Conservation (phyloP, 30 jellyfish, hydroid and myxozoan species). For the Aurelia aurita region DNA sequence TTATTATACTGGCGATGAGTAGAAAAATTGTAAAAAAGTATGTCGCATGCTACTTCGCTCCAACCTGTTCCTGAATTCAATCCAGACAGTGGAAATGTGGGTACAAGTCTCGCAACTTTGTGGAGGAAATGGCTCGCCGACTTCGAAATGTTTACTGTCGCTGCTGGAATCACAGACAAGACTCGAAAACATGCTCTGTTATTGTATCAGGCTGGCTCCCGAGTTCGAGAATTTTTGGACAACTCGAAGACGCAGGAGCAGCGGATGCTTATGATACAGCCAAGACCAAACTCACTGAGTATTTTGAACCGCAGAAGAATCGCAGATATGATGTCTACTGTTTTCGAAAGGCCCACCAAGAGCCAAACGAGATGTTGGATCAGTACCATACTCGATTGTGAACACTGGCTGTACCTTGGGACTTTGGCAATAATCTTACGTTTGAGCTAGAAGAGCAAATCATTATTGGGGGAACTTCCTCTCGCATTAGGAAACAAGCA, state of each 20-base stretch:
- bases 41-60: no score
- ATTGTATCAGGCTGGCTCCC: slow-evolving; percentile 1
- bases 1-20: no score
- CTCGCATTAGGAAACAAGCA: slow-evolving; percentile 14
- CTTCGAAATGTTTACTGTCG: neutral
- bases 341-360: neutral
- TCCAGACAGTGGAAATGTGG: no score
- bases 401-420: slow-evolving; percentile 14
- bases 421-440: neutral
- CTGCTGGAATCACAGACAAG: neutral
- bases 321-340: no score
- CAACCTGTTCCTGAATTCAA: no score
- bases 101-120: neutral
- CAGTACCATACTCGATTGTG: slow-evolving; percentile 24
- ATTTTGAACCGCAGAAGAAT: no score
- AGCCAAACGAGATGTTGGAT: slow-evolving; percentile 3
- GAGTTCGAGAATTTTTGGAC: slow-evolving; percentile 9
- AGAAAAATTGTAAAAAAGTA: no score
- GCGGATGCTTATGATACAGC: neutral
- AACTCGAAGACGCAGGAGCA: neutral
- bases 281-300: neutral
- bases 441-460: slow-evolving; percentile 28
- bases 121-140: neutral
- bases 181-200: neutral
- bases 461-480: slow-evolving; percentile 41